A percentile compares a stretch with the other conserved stretches of the same genome.
Conservation (phyloP, 2,113 vertebrate species). For the Shinisaurus crocodilurus region DNA sequence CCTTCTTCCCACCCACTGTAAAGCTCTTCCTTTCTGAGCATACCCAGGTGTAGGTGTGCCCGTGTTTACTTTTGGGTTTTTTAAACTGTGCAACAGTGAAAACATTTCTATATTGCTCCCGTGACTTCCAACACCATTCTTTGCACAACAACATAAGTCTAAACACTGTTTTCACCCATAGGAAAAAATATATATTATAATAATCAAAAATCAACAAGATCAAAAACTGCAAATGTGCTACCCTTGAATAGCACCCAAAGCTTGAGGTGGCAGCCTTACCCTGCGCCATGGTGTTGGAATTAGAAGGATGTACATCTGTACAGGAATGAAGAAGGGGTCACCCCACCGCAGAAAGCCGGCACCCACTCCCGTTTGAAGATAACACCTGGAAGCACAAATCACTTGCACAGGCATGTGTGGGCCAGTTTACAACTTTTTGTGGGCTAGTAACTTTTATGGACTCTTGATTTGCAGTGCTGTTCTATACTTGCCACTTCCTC, state of each 20-base stretch:
- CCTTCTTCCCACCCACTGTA: neutral
- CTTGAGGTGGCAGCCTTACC: neutral
- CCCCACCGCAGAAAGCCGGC: neutral
- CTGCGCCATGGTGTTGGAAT: neutral
- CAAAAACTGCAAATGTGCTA: neutral
- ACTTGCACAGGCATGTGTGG: neutral
- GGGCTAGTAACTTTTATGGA: neutral
- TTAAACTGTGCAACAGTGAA: neutral
- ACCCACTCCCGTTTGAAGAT: neutral
- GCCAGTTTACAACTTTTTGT: neutral
- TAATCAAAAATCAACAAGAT: too few relatives aligned
- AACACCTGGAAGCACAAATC: too few relatives aligned
- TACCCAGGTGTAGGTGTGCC: too few relatives aligned
- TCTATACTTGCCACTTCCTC: neutral
- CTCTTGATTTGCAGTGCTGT: neutral
- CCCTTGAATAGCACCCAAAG: neutral
- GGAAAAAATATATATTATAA: too few relatives aligned
- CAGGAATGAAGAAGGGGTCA: neutral
- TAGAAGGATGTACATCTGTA: neutral
- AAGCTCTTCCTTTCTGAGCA: neutral
- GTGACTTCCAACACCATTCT: neutral
- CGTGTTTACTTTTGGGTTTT: neutral
- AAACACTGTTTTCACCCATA: neutral
- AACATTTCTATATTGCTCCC: neutral
- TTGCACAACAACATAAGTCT: neutral